Conservation (phyloP, 35 echinoderm and acorn worm species). For the Lytechinus variegatus region DNA sequence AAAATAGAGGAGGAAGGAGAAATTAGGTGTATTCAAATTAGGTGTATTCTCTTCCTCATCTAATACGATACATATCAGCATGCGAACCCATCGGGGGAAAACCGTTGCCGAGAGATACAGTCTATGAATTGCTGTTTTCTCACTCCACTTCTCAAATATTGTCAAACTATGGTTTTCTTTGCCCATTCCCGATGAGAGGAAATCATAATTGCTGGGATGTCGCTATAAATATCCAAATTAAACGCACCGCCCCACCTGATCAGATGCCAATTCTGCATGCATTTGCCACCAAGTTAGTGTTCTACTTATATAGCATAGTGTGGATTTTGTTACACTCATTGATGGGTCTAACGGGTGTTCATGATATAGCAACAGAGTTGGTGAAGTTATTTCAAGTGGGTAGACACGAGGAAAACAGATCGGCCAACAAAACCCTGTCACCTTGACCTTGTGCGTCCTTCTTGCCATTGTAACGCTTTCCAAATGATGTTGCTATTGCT, state of each 20-base stretch:
- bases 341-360: neutral
- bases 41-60: too few species aligned
- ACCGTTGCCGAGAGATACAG: neutral
- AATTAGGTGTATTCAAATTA: too few species aligned
- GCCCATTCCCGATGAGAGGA: neutral
- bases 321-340: neutral
- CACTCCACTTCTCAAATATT: neutral
- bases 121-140: conserved; percentile 13
- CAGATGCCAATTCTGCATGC: neutral
- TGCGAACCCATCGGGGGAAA: neutral
- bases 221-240: conserved; percentile 6
- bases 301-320: neutral
- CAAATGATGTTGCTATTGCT: too few species aligned
- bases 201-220: conserved; percentile 1
- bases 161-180: neutral
- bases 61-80: neutral
- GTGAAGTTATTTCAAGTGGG: neutral
- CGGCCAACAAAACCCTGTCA: too few species aligned
- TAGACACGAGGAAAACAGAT: neutral
- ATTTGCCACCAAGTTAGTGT: neutral
- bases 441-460: too few species aligned
- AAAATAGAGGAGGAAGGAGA: too few species aligned
- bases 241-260: neutral
- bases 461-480: too few species aligned
- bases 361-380: neutral